Base-by-base conservation (phyloP, 1,140 invertebrate species). In the Neodiprion virginianus region DNA sequence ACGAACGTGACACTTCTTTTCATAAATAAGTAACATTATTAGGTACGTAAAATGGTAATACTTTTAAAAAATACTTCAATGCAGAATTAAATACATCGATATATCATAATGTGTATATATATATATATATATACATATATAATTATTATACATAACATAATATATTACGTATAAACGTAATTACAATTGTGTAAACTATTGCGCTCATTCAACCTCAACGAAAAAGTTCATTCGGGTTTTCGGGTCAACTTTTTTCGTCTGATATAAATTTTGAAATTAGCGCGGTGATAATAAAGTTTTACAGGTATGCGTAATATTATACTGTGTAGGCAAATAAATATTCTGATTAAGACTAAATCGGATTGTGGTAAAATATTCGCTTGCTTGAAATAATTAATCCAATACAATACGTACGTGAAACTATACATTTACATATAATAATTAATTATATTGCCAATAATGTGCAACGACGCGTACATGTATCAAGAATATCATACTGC, bases 311-410 rank as follows among this genome's bases (percentile, higher is more conserved):
- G 17, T 65, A 14, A 14, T 17, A 65, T 65, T 65, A 65, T 69
- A 69, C n/a, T 7, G 17, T 47, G 53, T 69, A 69, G 12, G 67
- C 28, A 12, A 69, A 23, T 69, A 47, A 69, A 47, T 69, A 69
- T 69, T 69, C n/a, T 69, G 67, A 69, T 69, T 47, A 21, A 21
- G 5, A 47, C 67, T 21, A 21, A 69, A 65, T 21, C 67, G 21
- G 67, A 12, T 23, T 4, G 61, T 1, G 17, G 61, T 1, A 7
- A 7, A 7, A 65, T 65, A 65, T 40, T 40, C 28, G 5, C 28
- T 40, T 40, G 28, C 28, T 40, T 40, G 28, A 40, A 40, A 40
- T 40, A 40, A 40, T 40, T 40, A 40, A 40, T 40, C 5, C 5
- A 40, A 1, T 40, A 40, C 5, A 40, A 40, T 40, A 40, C 28